Evolutionary conservation across 2,113 vertebrate species (phyloP), one percentile per base, ranked within the genome.

Genomic region (Manacus vitellinus): DNA sequence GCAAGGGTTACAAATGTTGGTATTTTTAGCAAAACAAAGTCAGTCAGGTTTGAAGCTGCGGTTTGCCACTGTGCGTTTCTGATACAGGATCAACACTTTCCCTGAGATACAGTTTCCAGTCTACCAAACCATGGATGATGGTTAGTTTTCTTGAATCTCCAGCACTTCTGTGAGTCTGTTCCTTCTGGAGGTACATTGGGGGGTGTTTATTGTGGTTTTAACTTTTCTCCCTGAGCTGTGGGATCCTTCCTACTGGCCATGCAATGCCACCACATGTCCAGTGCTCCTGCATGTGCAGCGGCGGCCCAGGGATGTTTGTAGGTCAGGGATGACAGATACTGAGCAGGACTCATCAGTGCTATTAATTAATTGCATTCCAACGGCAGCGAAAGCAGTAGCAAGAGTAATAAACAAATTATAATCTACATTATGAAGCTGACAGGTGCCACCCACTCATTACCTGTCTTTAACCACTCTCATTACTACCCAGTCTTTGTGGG

Each of bases 331-430:
- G 90, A 90, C 74, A 84, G 91, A 84, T 85, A 81, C 67, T 91
- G 39, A 0, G 31, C 91, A 95, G 88, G 71, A 46, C 73, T 87
- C 79, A 65, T 23, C 14, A 2, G 56, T 55, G 37, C 88, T 79
- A 46, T 93, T 94, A 94, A 88, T 96, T 93, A 93, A 95, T 92
- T 95, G 80, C 86, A 81, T 97, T 96, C 94, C 94, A 96, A 82
- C 72, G 67, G 86, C 84, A 97, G 97, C 19, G 95, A 97, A 97
- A 97, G 97, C 95, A 80, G 75, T 37, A 88, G 81, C 78, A 93
- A 94, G 80, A 94, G 93, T 88, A 92, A 96, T 94, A 95, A 96
- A 93, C 85, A 95, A 96, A 97, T 97, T 92, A 96, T 81, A 59
- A 82, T 91, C 90, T 95, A 70, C 70, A 85, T 94, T 94, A 95